Conservation (phyloP, 2,888 invertebrate species). For the Drosophila austrosaltans region DNA sequence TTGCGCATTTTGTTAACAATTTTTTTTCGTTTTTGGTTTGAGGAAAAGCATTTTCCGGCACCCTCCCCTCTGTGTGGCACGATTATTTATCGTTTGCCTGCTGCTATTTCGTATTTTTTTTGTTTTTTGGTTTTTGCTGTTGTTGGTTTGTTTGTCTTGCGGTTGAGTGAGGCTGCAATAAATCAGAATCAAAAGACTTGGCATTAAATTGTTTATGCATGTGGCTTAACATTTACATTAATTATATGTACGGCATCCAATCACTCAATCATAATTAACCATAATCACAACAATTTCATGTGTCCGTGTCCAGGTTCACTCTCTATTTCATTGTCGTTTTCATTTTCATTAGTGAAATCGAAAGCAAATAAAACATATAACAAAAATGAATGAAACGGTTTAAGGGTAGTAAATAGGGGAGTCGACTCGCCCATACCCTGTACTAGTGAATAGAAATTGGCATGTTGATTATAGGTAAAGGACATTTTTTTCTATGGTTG, state of each 20-base stretch:
- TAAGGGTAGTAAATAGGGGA: neutral
- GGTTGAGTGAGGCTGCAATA: constrained; percentile 62
- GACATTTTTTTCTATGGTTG: too few relatives aligned
- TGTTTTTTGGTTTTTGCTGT: constrained; percentile 6
- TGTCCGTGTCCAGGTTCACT: neutral
- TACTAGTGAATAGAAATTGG: neutral
- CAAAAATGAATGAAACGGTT: constrained; percentile 4
- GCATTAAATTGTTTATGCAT: constrained; percentile 37
- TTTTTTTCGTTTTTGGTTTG: constrained; percentile 66
- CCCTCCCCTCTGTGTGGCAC: constrained; percentile 43
- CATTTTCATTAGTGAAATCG: constrained; percentile 61
- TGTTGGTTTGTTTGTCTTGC: constrained; percentile 35
- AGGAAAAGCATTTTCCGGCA: constrained; percentile 46
- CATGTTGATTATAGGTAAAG: too few relatives aligned
- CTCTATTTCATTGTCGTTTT: neutral
- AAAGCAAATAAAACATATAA: constrained; percentile 43
- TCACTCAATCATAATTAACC: constrained; percentile 51
- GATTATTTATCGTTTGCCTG: constrained; percentile 25
- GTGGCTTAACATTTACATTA: constrained; percentile 57
- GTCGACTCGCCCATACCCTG: neutral
- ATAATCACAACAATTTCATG: constrained; percentile 2
- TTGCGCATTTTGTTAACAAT: constrained; percentile 69
- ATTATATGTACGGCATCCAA: constrained; percentile 59
- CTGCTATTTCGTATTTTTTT: neutral
- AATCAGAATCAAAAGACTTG: constrained; percentile 59